Evolutionary conservation across 2,888 invertebrate genomes (phyloP), one percentile per base, ranked within the genome.

Genomic region (Steinernema scapterisci): DNA sequence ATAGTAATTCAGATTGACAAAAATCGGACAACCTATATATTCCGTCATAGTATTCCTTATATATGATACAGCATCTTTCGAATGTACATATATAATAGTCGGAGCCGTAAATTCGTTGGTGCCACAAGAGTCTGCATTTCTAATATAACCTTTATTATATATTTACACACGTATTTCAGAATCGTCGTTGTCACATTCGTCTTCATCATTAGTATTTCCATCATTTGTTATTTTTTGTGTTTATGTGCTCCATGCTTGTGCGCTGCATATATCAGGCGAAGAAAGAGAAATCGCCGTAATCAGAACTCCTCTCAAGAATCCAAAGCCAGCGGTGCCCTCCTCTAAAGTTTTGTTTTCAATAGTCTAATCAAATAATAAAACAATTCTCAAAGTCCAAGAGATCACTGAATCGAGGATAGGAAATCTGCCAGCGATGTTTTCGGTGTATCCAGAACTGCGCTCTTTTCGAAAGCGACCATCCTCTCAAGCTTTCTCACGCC

Each of bases 221-320:
- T 31, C 27, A 25, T 63, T 16, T 63, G 63, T 31, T 63, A 31
- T 25, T 7, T 63, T 3, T 13, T 31, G 9, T 63, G 63, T 38
- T 63, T 63, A 6, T 63, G 63, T n/a, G 23, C 63, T 6, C 63
- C 63, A 1, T 63, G 63, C 63, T 63, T 63, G 63, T 63, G 25
- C 19, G 48, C 48, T 19, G 19, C 19, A 19, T 48, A 48, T 16
- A n/a, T 48, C 13, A 3, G 48, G 5, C 48, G 19, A 13, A 3
- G 48, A 16, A 48, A 13, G n/a, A 48, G 48, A 3, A n/a, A 48
- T 13, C 48, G 48, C 13, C n/a, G 52, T 5, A 11, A 21, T 23
- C n/a, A n/a, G n/a, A n/a, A n/a, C 23, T 63, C 11, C 1, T 63
- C 31, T 25, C 31, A 63, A 31, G 63, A 63, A 11, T 31, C 31